Evolutionary conservation across 2,888 invertebrate species (phyloP).

Genomic region (Leptinotarsa haldemani): DNA sequence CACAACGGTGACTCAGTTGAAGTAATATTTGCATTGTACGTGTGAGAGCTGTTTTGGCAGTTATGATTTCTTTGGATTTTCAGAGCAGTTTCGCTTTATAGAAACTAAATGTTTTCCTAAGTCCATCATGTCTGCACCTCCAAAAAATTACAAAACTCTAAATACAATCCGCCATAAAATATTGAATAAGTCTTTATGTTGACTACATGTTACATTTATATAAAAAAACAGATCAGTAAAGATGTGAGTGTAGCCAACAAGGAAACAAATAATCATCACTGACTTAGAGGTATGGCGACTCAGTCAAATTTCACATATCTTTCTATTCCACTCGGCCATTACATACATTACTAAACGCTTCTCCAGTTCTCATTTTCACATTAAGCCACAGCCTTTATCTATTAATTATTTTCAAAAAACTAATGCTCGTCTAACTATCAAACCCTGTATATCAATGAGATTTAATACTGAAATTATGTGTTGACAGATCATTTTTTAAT

Average conservation of each 20-base stretch:
- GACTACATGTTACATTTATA: neutral
- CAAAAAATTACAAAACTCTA: neutral
- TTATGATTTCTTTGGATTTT: neutral
- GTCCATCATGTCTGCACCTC: neutral
- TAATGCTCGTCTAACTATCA: conserved; percentile 41
- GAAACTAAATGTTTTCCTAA: neutral
- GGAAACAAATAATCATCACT: neutral
- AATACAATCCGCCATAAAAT: neutral
- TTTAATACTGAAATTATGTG: conserved; percentile 46
- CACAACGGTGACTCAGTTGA: too few species aligned
- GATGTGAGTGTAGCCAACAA: conserved; percentile 3
- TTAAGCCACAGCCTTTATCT: conserved; percentile 46
- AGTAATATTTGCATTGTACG: too few species aligned
- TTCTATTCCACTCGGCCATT: conserved; percentile 10
- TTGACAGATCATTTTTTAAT: conserved; percentile 5
- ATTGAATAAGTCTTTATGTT: neutral
- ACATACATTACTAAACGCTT: conserved; percentile 23
- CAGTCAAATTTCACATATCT: conserved; percentile 27
- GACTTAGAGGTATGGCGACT: conserved; percentile 17
- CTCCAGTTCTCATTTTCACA: conserved; percentile 38
- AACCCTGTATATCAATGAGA: conserved; percentile 51
- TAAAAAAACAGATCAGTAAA: neutral
- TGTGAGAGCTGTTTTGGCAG: neutral
- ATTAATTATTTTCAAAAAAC: conserved; percentile 39
- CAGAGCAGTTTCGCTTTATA: neutral